Evolutionary conservation across 2,888 invertebrate genomes (phyloP).

Genomic region (Oegoconia quadripuncta): DNA sequence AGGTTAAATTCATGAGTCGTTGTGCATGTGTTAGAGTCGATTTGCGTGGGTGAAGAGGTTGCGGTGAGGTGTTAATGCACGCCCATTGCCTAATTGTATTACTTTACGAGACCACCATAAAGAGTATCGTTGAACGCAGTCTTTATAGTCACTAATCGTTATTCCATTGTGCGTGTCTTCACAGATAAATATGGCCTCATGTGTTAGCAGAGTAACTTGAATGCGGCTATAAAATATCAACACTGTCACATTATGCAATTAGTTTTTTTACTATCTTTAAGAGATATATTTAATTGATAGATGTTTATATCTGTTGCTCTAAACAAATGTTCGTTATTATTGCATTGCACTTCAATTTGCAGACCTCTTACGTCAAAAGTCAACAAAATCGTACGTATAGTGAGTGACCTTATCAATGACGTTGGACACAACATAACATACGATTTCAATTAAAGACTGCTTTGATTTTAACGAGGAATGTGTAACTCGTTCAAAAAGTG

Average conservation of each 20-base stretch:
- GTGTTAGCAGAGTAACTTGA: constrained; percentile 32
- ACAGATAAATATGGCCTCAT: constrained; percentile 38
- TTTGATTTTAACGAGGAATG: constrained; percentile 65
- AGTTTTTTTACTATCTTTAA: constrained; percentile 14
- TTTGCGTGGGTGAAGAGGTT: constrained; percentile 61
- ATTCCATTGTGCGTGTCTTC: constrained; percentile 45
- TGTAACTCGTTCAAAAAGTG: constrained; percentile 46
- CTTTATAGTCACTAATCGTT: constrained; percentile 67
- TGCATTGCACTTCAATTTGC: too few relatives aligned
- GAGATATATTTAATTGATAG: neutral
- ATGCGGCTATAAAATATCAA: constrained; percentile 39
- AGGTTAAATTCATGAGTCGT: constrained; percentile 54
- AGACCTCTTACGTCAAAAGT: constrained; percentile 37
- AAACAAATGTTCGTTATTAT: too few relatives aligned
- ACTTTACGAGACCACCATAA: constrained; percentile 67
- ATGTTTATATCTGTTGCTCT: too few relatives aligned
- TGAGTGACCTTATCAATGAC: constrained; percentile 61
- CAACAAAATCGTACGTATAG: constrained; percentile 42
- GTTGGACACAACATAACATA: constrained; percentile 72
- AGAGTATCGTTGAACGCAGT: constrained; percentile 47
- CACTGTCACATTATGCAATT: constrained; percentile 30
- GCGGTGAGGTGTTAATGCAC: constrained; percentile 71
- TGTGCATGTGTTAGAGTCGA: constrained; percentile 39
- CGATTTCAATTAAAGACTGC: constrained; percentile 75
- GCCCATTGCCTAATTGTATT: constrained; percentile 75